Conservation (phyloP, 2,797 vertebrate genomes). For the Varecia variegata region DNA sequence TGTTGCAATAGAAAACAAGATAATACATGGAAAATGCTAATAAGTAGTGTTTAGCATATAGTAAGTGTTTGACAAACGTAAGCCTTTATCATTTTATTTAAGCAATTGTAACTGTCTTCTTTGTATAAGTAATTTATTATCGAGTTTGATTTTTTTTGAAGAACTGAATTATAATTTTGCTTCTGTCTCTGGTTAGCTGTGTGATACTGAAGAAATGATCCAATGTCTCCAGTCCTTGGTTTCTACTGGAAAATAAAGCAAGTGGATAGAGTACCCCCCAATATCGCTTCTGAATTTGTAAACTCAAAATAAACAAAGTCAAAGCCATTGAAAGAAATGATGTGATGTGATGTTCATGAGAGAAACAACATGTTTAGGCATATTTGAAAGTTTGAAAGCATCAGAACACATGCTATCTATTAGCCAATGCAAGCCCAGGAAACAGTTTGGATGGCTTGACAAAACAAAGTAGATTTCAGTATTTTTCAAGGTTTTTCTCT, state of each 20-base stretch:
- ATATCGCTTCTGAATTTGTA: background rate
- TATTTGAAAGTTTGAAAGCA: background rate
- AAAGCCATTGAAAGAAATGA: background rate
- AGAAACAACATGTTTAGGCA: background rate
- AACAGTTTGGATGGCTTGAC: background rate
- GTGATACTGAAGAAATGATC: background rate
- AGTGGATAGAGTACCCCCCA: accelerated
- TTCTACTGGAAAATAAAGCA: background rate
- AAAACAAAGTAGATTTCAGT: background rate
- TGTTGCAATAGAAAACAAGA: background rate
- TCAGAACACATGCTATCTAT: background rate
- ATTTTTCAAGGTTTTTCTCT: background rate
- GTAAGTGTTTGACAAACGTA: background rate
- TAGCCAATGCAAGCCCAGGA: background rate
- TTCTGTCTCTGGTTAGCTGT: background rate
- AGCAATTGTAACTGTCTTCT: background rate
- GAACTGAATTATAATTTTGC: background rate
- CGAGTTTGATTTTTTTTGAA: background rate
- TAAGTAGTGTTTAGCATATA: background rate
- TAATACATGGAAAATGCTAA: background rate
- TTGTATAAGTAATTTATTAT: background rate
- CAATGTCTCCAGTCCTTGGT: background rate
- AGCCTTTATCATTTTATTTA: background rate
- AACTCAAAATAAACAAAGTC: background rate
- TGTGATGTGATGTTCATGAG: background rate